Base-by-base conservation (phyloP, 1,140 invertebrate genomes). In the Trachymyrmex septentrionalis region DNA sequence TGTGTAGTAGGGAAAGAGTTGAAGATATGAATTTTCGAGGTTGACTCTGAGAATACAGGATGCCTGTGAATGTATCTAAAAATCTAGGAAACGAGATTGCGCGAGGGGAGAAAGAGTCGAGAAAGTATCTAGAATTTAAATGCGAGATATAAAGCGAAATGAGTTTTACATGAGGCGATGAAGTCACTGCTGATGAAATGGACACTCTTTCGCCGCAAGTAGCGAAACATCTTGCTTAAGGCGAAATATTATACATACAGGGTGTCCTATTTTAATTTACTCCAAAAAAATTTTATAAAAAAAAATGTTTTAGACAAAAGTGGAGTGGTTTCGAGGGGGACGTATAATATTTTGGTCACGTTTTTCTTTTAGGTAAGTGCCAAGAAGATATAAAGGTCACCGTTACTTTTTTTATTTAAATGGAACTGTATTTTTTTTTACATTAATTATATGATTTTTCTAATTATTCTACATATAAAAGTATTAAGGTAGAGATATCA, bases 181-280 rank as follows among this genome's bases (percentile, higher is more conserved):
- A 84, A 84, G 80, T 75, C 69, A 24, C 38, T 24, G 80, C 80
- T 84, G 80, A 84, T 84, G 80, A 84, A 84, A 75, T 84, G 80
- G 80, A 73, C 80, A 73, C 80, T 21, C 64, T 81, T 81, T 55
- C 12, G 67, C 55, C 80, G 55, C 80, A 44, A 59, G 21, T 57
- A 16, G 50, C 57, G 63, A 44, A 82, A 82, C 55, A 38, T 48
- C n/a, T 53, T 30, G 53, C 53, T 61, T 34, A 61, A 61, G 38
- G 14, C n/a, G 27, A 72, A 64, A 84, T 61, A 44, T 44, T 44
- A 44, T 44, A 44, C 38, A 44, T 44, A 44, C 38, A 44, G 38
- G 38, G 10, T 44, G 10, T 44, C 10, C 38, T 10, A 44, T 44
- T 44, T 44, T 44, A 44, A 44, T 44, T 9, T 44, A 44, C 10